phyloP scores from a whole-genome alignment of 1,140 invertebrate genomes.

The Pentalonia nigronervosa region DNA sequence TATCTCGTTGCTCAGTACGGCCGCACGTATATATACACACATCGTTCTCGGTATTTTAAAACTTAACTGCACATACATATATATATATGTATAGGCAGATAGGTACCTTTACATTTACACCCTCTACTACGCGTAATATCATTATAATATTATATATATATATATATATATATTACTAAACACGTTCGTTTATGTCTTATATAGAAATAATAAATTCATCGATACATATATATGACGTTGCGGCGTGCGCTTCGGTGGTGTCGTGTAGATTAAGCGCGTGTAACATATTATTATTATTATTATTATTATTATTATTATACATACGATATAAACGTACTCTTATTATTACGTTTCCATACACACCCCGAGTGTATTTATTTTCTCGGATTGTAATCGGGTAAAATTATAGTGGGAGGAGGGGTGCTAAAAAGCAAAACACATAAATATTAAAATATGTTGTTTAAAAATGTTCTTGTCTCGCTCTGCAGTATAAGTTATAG shows the following conservation, averaged over 20 bases:
- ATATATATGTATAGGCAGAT: too few species aligned
- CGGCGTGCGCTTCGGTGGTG: background rate
- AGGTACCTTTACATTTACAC: too few species aligned
- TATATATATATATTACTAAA: too few species aligned
- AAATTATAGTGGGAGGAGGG: too few species aligned
- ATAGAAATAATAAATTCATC: background rate
- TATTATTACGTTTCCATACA: background rate
- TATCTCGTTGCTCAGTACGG: constrained; percentile 22
- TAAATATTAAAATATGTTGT: too few species aligned
- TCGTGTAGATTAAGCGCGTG: background rate
- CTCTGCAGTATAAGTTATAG: too few species aligned
- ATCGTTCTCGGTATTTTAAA: background rate
- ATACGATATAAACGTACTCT: too few species aligned
- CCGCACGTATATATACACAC: background rate
- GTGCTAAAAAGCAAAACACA: too few species aligned
- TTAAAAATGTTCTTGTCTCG: too few species aligned
- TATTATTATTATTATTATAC: background rate
- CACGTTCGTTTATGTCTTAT: background rate
- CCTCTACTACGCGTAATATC: too few species aligned
- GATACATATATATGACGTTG: background rate
- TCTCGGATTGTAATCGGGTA: too few species aligned
- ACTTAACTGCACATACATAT: background rate
- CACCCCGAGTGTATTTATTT: too few species aligned
- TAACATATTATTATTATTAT: background rate
- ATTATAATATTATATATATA: background rate